phyloP scores from a whole-genome alignment of 2,113 vertebrate species.

The Laterallus jamaicensis region DNA sequence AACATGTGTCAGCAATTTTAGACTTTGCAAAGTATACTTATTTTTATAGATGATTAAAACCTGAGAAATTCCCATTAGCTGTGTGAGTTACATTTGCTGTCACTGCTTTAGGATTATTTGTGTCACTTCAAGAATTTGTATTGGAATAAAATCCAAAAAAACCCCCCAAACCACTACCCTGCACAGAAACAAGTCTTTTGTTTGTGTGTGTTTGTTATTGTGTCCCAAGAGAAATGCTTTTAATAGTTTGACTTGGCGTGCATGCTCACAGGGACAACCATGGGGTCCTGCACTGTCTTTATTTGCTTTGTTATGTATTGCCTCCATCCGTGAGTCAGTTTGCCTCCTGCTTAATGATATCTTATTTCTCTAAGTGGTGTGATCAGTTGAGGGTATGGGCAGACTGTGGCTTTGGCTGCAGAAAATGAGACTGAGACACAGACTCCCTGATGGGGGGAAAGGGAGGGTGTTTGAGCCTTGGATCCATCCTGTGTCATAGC shows the following conservation, averaged over 20 bases:
- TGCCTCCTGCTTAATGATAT: background rate
- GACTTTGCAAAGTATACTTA: background rate
- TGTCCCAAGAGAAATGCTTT: background rate
- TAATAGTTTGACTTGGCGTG: background rate
- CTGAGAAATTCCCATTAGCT: background rate
- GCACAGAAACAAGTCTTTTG: background rate
- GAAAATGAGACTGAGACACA: background rate
- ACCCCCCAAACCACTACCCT: background rate
- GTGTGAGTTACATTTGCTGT: background rate
- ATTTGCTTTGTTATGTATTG: background rate
- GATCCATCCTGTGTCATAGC: rapidly evolving
- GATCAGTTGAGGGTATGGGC: background rate
- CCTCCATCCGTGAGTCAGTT: background rate
- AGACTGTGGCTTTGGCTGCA: background rate
- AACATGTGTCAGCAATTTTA: conserved; percentile 20
- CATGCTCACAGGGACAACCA: background rate
- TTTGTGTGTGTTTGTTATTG: background rate
- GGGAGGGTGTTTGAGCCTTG: background rate
- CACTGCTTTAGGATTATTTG: background rate
- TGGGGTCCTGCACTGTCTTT: background rate
- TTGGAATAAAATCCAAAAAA: background rate
- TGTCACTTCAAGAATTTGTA: background rate
- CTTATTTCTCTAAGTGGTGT: background rate
- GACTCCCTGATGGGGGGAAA: background rate
- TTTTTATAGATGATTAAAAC: background rate